Percentiles rank a stretch among this genome's conserved stretches.
Evolutionary conservation across 53 echinoderm and acorn worm species (phyloP).

Genomic region (Luidia sarsii): DNA sequence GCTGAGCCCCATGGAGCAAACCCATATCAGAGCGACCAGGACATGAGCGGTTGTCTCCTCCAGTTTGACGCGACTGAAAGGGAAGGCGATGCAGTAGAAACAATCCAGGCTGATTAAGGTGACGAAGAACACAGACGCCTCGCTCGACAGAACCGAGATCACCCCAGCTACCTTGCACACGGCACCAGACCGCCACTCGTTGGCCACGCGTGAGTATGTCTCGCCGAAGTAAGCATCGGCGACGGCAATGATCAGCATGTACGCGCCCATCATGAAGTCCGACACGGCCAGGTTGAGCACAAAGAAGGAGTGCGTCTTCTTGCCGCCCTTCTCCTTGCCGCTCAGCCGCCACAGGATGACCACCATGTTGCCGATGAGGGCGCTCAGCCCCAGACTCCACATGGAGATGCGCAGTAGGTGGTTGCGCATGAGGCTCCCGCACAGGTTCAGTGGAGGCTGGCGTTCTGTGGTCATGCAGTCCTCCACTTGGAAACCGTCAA

Average conservation of each 20-base stretch:
- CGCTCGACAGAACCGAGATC: no score
- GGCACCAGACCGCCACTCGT: slow-evolving; percentile 25
- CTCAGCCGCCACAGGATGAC: no score
- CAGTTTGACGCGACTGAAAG: slow-evolving; percentile 18
- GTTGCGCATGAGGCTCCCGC: no score
- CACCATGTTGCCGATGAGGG: slow-evolving; percentile 37
- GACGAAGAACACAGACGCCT: no score
- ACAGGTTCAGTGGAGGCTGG: no score
- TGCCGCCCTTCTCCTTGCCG: slow-evolving; percentile 4
- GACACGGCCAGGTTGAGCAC: no score
- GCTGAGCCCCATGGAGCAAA: slow-evolving; percentile 1
- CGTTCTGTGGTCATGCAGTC: slow-evolving; percentile 5
- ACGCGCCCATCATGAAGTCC: slow-evolving; percentile 42
- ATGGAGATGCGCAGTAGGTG: slow-evolving; percentile 14
- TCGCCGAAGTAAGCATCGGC: slow-evolving; percentile 41
- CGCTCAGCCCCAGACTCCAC: slow-evolving; percentile 44
- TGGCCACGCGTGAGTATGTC: slow-evolving; percentile 16
- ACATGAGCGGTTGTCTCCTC: not conserved
- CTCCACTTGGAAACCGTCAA: not conserved
- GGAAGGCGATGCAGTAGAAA: slow-evolving; percentile 40
- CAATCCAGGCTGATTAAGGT: slow-evolving; percentile 50
- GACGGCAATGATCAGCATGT: slow-evolving; percentile 48
- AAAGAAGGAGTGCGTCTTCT: no score
- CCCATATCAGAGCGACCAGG: slow-evolving; percentile 7
- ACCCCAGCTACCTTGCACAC: slow-evolving; percentile 59